phyloP scores from a whole-genome alignment of 2,113 vertebrate genomes.

The Neotoma lepida region DNA sequence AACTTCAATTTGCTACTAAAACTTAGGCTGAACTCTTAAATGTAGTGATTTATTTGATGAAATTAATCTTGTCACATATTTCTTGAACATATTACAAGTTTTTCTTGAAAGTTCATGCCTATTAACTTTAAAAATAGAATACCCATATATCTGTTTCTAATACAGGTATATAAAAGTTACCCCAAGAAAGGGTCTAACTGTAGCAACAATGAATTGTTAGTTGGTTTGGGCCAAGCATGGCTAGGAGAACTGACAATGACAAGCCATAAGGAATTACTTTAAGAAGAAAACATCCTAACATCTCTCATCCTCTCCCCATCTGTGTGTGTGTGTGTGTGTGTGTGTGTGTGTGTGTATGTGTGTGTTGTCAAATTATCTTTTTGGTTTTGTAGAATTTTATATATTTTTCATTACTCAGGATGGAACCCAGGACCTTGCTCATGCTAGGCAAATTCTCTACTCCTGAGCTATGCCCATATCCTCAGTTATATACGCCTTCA shows the following conservation, averaged over 20 bases:
- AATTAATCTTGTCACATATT: slow-evolving; percentile 22
- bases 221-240: neutral
- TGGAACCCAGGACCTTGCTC: neutral
- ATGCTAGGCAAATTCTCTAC: neutral
- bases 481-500: neutral
- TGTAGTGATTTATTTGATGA: neutral
- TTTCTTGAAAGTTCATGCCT: neutral
- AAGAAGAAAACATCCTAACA: neutral
- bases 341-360: neutral
- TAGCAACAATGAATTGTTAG: neutral
- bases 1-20: slow-evolving; percentile 3
- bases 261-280: neutral
- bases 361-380: neutral
- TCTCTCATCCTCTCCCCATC: no score
- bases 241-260: neutral
- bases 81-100: neutral
- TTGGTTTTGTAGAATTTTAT: neutral
- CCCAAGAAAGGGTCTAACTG: neutral
- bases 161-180: neutral
- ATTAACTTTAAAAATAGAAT: neutral
- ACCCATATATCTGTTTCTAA: neutral
- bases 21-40: slow-evolving; percentile 8
- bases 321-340: neutral
- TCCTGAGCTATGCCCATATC: neutral
- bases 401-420: neutral